phyloP scores from a whole-genome alignment of 2,888 invertebrate genomes.

The Cactoblastis cactorum region DNA sequence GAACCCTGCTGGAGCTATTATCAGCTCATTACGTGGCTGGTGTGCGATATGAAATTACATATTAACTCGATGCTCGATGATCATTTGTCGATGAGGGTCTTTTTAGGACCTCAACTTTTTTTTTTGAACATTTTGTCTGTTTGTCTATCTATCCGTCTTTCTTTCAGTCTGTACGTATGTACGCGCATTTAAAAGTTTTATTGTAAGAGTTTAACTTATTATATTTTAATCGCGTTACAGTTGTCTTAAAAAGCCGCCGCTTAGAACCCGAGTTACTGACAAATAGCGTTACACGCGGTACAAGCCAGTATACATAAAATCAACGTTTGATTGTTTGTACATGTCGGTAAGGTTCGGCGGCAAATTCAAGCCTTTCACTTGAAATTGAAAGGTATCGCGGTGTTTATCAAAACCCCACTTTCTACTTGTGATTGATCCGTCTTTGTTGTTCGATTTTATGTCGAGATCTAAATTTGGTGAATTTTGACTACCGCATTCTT shows the following conservation, averaged over 20 bases:
- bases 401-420: slow-evolving; percentile 5
- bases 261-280: not conserved
- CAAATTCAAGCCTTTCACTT: slow-evolving; percentile 11
- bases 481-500: not conserved
- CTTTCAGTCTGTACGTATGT: no score
- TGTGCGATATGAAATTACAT: not conserved
- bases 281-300: not conserved
- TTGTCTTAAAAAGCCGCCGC: no score
- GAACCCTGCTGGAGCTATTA: slow-evolving; percentile 1
- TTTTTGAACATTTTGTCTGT: no score
- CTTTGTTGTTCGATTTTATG: not conserved
- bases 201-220: no score
- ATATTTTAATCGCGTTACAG: no score
- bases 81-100: no score
- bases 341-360: slow-evolving; percentile 15
- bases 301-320: not conserved
- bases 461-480: not conserved
- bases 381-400: slow-evolving; percentile 11
- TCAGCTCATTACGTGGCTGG: slow-evolving; percentile 7
- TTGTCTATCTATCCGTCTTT: no score
- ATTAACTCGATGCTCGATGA: no score
- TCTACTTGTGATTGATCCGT: not conserved
- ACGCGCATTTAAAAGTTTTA: no score
- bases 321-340: slow-evolving; percentile 16
- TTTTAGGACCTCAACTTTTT: no score